Evolutionary conservation across 2,888 invertebrate genomes (phyloP).

Genomic region (Megaustenia siamemsis): DNA sequence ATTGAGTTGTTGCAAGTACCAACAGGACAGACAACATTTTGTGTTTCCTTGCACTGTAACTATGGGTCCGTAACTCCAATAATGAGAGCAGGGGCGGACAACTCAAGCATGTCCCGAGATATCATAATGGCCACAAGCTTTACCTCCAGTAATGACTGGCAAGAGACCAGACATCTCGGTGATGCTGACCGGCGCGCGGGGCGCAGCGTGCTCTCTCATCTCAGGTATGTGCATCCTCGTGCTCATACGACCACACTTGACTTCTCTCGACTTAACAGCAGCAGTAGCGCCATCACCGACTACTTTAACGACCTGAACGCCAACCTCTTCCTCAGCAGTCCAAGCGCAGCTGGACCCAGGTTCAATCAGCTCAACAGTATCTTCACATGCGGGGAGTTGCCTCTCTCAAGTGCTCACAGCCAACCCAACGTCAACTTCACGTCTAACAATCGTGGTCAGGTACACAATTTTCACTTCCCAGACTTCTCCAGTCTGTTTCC

Average conservation of each 20-base stretch:
- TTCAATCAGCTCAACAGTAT: constrained; percentile 32
- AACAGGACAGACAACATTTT: too few relatives aligned
- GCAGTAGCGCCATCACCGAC: not conserved
- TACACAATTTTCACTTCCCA: constrained; percentile 45
- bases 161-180: constrained; percentile 27
- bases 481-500: constrained; percentile 34
- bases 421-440: constrained; percentile 41
- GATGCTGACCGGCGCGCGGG: constrained; percentile 16
- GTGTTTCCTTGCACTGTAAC: too few relatives aligned
- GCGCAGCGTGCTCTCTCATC: constrained; percentile 11
- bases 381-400: constrained; percentile 28
- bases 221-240: not conserved
- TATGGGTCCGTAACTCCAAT: too few relatives aligned
- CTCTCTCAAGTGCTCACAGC: constrained; percentile 22
- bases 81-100: not conserved
- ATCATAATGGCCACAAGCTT: constrained; percentile 45
- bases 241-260: not conserved
- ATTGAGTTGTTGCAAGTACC: too few relatives aligned
- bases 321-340: constrained; percentile 38
- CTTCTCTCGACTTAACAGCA: not conserved
- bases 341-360: constrained; percentile 35
- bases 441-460: not conserved
- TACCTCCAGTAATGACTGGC: constrained; percentile 39
- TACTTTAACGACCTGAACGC: constrained; percentile 42
- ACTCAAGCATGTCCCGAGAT: constrained; percentile 31